Percentiles rank a stretch among this genome's conserved stretches.
Evolutionary conservation across 2,113 vertebrate species (phyloP).

Genomic region (Hipposideros armiger): DNA sequence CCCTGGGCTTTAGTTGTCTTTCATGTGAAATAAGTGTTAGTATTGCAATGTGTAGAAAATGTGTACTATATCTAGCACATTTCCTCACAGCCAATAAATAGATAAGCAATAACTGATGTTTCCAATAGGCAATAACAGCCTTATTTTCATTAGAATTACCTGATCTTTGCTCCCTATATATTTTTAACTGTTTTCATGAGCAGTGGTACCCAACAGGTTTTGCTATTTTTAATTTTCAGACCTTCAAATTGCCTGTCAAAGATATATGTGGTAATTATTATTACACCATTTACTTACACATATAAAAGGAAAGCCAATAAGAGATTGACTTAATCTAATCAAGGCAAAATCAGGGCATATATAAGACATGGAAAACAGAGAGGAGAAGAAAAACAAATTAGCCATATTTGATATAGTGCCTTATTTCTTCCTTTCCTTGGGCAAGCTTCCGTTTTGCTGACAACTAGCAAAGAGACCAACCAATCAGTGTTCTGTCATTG

Average conservation of each 20-base stretch:
- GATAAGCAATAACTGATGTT: not conserved
- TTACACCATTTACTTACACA: not conserved
- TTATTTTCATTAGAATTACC: not conserved
- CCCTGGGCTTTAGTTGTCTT: not conserved
- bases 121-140: not conserved
- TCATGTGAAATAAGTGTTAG: not conserved
- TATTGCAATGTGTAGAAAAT: not conserved
- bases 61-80: not conserved
- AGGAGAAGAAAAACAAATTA: not conserved
- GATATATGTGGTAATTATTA: not conserved
- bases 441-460: not conserved
- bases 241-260: not conserved
- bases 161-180: not conserved
- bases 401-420: not conserved
- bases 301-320: not conserved
- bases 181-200: not conserved
- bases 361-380: not conserved
- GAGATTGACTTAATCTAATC: not conserved
- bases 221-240: constrained; percentile 11
- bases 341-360: not conserved
- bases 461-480: not conserved
- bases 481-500: not conserved
- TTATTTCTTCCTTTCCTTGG: not conserved
- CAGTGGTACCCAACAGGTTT: not conserved
- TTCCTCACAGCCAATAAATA: not conserved